Evolutionary conservation across 1,140 invertebrate species (phyloP), one percentile per base, ranked within the genome.

Genomic region (Trachelipus rathkii): DNA sequence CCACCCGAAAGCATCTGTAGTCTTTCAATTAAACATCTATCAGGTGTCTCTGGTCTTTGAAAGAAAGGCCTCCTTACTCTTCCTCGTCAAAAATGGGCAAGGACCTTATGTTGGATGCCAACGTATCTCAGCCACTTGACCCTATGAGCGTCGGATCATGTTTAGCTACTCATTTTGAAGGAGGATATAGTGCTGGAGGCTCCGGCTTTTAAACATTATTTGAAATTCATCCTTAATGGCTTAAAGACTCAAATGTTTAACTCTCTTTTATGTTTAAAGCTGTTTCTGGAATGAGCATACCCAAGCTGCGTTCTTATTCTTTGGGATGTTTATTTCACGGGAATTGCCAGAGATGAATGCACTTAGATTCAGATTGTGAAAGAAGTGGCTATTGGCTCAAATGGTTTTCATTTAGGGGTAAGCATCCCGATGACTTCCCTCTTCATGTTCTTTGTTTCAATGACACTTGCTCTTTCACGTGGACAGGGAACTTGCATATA

Each of bases 391-490:
- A 88, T 89, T 83, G 89, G 92, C 82, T 89, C 91, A 71, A 23
- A 96, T 97, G 91, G 90, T 98, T 71, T 95, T 95, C 83, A n/a
- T 95, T 95, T 7, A 45, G 74, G 7, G 79, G 77, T n/a, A 23
- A 95, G 95, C 0, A 92, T 91, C 82, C 90, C 94, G 96, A 98
- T 87, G 91, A 97, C 83, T 97, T 95, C 0, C 97, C 97, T 0
- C 86, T 99, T 4, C 93, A 98, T 84, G 93, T 99, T 7, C 88
- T 99, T 0, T 99, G 97, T 84, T 98, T 95, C 83, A 99, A 99
- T 85, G 98, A 99, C 84, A 99, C 96, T 0, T 99, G 98, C 85
- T 98, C 95, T 82, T 99, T 99, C 84, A 99, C 97, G 0, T 99
- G 97, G 97, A 99, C 97, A 0, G 96, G 96, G 24, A 94, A 94